Evolutionary conservation across 2,888 invertebrate genomes (phyloP), one percentile per base, ranked within the genome.

Genomic region (Rotaria sp.): DNA sequence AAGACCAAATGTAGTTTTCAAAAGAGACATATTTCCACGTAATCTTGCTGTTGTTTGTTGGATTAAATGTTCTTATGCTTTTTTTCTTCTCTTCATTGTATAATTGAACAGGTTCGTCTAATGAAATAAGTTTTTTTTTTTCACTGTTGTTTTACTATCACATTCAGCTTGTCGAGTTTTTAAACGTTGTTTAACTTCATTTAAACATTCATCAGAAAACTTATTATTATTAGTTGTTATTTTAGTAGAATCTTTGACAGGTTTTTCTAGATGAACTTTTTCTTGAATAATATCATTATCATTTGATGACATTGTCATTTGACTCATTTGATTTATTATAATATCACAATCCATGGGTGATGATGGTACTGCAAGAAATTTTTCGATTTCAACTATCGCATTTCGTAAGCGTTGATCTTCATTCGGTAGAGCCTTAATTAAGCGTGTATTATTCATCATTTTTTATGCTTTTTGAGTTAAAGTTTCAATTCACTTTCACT

Each of bases 31-130:
- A 67, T 67, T 67, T 2, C 67, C 67, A 3, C 38, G 35, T 35
- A 67, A 67, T 67, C 35, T 15, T 35, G 67, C 67, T 67, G 67
- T 67, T 38, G 67, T 67, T 35, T 67, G 67, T 67, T 67, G 67
- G 18, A 67, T 35, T 38, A 67, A 67, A 35, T 67, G 15, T 67
- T 67, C 67, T 38, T 67, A 10, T 21, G 67, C 38, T 35, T 67
- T 21, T 18, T 30, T 35, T n/a, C n/a, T n/a, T n/a, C n/a, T 67
- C 35, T 11, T 67, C 67, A 21, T 35, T 38, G 21, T 67, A 21
- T 5, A 67, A 38, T 35, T 21, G 35, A 67, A 67, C 15, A 38
- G 67, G 38, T 18, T 67, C 67, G 21, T 67, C 67, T 35, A 67
- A 30, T 15, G 30, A 30, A 35, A 67, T 67, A 21, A 67, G 18